A percentile compares a stretch with the other conserved stretches of the same genome.
These are phyloP conservation scores for Pterois miles DNA, from an alignment of 2,797 vertebrate species.

Conservation along the genomic window DNA sequence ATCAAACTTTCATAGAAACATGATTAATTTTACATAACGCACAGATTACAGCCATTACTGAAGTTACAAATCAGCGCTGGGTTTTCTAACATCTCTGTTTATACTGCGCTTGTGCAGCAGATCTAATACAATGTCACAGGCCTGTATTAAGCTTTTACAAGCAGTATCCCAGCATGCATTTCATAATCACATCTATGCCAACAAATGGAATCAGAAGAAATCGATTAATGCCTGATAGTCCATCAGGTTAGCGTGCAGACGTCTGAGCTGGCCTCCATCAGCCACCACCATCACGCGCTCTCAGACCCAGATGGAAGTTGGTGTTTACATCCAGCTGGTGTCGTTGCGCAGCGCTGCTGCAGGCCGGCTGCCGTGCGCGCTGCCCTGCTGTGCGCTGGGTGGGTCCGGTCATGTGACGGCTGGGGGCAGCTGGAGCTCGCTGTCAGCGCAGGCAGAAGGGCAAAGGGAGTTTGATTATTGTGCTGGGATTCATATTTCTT, in stretches of 20 bases:
- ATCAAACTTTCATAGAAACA: constrained; percentile 24
- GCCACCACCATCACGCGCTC: not conserved
- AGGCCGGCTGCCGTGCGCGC: constrained; percentile 22
- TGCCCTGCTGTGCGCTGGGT: constrained; percentile 42
- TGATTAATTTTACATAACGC: not conserved
- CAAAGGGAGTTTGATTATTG: not conserved
- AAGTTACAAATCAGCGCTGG: not conserved
- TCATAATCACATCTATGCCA: not conserved
- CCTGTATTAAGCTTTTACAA: not conserved
- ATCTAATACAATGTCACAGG: no score
- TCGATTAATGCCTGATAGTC: not conserved
- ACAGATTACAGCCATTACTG: no score
- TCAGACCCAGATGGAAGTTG: constrained; percentile 2
- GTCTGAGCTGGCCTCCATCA: not conserved
- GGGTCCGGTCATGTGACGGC: constrained; percentile 57
- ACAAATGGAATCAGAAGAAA: not conserved
- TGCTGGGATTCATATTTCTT: no score
- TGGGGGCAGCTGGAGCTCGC: constrained; percentile 11
- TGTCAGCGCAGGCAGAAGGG: not conserved
- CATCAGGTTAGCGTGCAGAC: not conserved
- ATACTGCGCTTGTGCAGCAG: no score
- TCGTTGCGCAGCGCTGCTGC: constrained; percentile 43
- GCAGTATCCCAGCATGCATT: no score
- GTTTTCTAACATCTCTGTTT: not conserved
- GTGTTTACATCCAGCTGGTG: constrained; percentile 52